A percentile compares a stretch with the other conserved stretches of the same genome.
Conservation (phyloP, 2,888 invertebrate species). For the Temnothorax unifasciatus region DNA sequence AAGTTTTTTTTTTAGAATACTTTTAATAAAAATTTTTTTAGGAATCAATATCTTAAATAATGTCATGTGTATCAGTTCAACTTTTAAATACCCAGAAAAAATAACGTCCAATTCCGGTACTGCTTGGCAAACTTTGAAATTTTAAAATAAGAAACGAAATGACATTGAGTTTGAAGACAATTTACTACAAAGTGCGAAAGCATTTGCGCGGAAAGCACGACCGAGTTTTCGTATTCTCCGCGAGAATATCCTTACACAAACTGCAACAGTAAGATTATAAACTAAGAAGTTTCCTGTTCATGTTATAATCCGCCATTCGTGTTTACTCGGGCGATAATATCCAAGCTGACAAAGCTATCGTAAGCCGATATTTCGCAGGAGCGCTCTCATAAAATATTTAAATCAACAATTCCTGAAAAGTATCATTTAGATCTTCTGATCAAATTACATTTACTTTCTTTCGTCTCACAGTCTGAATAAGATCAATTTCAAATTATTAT, state of each 20-base stretch:
- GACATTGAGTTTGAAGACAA: conserved; percentile 32
- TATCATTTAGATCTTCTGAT: not conserved
- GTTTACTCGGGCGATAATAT: conserved; percentile 52
- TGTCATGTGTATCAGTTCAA: not conserved
- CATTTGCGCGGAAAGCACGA: conserved; percentile 32
- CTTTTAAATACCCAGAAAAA: not conserved
- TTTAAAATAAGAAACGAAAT: conserved; percentile 20
- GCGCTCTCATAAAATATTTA: conserved; percentile 29
- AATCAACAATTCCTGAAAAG: not conserved
- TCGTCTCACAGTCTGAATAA: not conserved
- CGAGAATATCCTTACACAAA: conserved; percentile 58
- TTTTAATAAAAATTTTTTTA: not conserved
- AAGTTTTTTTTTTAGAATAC: too few species aligned
- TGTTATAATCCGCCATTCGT: conserved; percentile 63
- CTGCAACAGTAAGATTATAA: conserved; percentile 67
- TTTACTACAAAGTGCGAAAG: conserved; percentile 32
- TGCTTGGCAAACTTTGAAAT: not conserved
- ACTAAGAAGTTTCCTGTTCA: conserved; percentile 67
- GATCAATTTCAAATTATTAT: not conserved
- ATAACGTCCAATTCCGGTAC: not conserved
- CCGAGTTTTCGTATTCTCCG: conserved; percentile 59
- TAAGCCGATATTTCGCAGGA: conserved; percentile 18
- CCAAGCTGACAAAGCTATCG: conserved; percentile 38
- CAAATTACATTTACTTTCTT: not conserved
- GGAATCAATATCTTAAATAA: not conserved